These are phyloP conservation scores for Eupelmus urozonus DNA, from an alignment of 2,888 invertebrate genomes.

Conservation along the genomic window DNA sequence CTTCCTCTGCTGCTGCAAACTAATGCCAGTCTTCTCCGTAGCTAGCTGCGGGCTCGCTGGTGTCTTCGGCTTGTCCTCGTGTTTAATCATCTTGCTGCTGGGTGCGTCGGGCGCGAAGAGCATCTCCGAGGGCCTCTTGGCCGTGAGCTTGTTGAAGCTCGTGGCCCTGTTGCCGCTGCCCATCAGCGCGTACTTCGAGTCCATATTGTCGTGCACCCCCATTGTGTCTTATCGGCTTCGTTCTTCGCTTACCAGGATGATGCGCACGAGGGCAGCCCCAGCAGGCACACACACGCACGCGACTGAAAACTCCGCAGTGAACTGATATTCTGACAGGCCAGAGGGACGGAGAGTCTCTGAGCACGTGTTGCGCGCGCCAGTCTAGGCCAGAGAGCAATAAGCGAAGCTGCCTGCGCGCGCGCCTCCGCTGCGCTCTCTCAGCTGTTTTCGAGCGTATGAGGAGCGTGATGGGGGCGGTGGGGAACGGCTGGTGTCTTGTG, in stretches of 20 bases:
- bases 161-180: constrained; percentile 61
- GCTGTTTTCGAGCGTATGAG: neutral
- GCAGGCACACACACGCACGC: neutral
- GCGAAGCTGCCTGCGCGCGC: constrained; percentile 3
- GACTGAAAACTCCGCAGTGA: neutral
- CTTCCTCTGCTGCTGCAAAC: constrained; percentile 73
- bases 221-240: constrained; percentile 59
- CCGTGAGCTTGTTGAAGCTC: constrained; percentile 70
- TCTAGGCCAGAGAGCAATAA: neutral
- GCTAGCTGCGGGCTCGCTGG: neutral
- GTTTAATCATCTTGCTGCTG: constrained; percentile 66
- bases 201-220: constrained; percentile 75
- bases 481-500: no score
- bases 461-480: no score
- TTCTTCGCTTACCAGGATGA: neutral
- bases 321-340: neutral
- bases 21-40: constrained; percentile 42
- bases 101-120: constrained; percentile 63
- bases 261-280: neutral
- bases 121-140: constrained; percentile 68
- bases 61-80: constrained; percentile 60
- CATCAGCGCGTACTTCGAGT: constrained; percentile 73
- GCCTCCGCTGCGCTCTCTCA: neutral
- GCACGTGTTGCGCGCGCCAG: constrained; percentile 28
- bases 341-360: neutral